Conservation (phyloP, 1,140 invertebrate genomes). For the Aphelinus certus region DNA sequence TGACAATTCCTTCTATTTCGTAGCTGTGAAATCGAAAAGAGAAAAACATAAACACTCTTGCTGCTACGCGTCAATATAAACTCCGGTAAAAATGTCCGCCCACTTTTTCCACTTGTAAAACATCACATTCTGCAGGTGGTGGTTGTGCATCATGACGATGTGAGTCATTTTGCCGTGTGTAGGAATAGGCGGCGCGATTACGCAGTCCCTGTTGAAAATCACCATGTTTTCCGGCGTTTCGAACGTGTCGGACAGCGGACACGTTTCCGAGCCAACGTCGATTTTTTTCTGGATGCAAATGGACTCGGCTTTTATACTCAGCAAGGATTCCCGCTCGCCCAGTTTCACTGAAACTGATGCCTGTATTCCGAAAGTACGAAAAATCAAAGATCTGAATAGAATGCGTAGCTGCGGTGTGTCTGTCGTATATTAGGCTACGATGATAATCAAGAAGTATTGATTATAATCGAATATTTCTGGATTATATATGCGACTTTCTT, state of each 20-base stretch:
- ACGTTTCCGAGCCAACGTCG: not conserved
- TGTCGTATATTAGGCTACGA: too few species aligned
- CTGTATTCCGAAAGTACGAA: slow-evolving; percentile 33
- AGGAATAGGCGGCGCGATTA: slow-evolving; percentile 42
- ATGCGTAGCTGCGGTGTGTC: too few species aligned
- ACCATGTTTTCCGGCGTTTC: slow-evolving; percentile 42
- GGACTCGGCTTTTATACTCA: slow-evolving; percentile 45
- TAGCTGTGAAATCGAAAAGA: slow-evolving; percentile 39
- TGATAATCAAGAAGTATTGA: too few species aligned
- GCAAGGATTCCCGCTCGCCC: slow-evolving; percentile 39
- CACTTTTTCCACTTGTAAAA: slow-evolving; percentile 54
- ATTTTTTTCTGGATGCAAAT: slow-evolving; percentile 18
- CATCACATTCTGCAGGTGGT: slow-evolving; percentile 45
- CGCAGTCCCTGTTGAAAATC: slow-evolving; percentile 47
- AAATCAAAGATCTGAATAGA: slow-evolving; percentile 20
- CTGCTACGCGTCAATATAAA: not conserved
- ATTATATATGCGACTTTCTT: too few species aligned
- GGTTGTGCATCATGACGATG: slow-evolving; percentile 53
- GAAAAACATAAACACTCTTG: slow-evolving; percentile 12
- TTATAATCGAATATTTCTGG: too few species aligned
- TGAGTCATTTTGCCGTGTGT: slow-evolving; percentile 40
- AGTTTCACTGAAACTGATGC: slow-evolving; percentile 44
- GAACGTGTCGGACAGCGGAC: slow-evolving; percentile 36
- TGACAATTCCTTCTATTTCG: slow-evolving; percentile 42
- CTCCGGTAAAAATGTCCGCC: not conserved